phyloP scores from a whole-genome alignment of 2,888 invertebrate species.

The Caenorhabditis sp. region DNA sequence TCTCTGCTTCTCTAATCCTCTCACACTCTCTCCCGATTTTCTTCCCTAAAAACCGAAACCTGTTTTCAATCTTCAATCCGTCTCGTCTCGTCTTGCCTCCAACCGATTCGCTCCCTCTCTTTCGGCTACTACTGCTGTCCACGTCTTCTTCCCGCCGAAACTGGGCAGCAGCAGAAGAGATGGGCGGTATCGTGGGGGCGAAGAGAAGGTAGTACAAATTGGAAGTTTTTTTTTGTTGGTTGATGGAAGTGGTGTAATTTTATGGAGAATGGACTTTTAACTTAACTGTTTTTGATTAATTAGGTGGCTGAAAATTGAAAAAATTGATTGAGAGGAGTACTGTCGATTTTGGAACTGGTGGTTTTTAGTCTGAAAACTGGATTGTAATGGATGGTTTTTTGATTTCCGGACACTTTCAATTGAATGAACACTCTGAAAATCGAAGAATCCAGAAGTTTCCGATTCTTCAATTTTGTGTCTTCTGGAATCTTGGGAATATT shows the following conservation, averaged over 20 bases:
- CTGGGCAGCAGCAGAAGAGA: too few species aligned
- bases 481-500: too few species aligned
- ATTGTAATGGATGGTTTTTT: too few species aligned
- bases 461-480: too few species aligned
- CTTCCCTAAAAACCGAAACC: conserved; percentile 27
- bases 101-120: too few species aligned
- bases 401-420: too few species aligned
- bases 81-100: conserved; percentile 42
- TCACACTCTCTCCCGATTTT: conserved; percentile 15
- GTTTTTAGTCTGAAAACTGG: not conserved
- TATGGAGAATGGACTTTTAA: not conserved
- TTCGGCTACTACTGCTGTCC: conserved; percentile 1
- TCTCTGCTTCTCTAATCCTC: conserved; percentile 8
- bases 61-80: conserved; percentile 55
- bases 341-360: not conserved
- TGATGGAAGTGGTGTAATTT: not conserved
- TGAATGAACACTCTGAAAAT: too few species aligned
- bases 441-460: not conserved
- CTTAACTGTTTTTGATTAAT: not conserved
- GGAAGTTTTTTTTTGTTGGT: not conserved
- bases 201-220: not conserved
- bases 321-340: not conserved
- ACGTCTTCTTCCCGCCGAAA: not conserved
- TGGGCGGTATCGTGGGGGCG: too few species aligned
- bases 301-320: not conserved